Percentiles rank a stretch among this genome's conserved stretches.
phyloP scores from a whole-genome alignment of 2,113 vertebrate genomes.

The Oncorhynchus mykiss region DNA sequence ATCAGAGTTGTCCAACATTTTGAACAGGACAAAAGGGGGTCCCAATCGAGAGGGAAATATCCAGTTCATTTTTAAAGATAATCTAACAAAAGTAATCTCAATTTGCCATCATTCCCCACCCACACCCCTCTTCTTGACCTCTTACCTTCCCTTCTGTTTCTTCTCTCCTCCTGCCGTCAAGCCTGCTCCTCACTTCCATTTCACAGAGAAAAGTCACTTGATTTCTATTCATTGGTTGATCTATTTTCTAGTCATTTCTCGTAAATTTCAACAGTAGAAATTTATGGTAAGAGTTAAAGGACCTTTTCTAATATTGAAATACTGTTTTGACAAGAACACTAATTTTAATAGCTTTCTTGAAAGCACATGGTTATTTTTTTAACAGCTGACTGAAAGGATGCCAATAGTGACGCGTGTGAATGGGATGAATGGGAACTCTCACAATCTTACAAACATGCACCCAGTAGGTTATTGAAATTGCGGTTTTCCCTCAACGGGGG shows the following conservation, averaged over 20 bases:
- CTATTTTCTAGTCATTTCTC: background rate
- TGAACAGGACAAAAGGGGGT: background rate
- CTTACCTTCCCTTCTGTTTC: background rate
- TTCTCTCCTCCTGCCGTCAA: background rate
- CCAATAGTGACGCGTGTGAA: background rate
- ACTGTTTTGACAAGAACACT: conserved; percentile 62
- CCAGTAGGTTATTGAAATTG: too few relatives aligned
- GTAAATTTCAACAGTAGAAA: background rate
- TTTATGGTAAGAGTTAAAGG: conserved; percentile 5
- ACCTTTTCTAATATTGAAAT: conserved; percentile 59
- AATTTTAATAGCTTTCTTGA: conserved; percentile 11
- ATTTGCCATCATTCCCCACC: background rate
- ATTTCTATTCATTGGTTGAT: background rate
- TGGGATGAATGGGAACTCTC: too few relatives aligned
- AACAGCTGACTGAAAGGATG: conserved; percentile 6
- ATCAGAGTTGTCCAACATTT: background rate
- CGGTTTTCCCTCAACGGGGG: too few relatives aligned
- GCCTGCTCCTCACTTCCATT: background rate
- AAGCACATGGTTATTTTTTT: conserved; percentile 12
- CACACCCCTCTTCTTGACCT: background rate
- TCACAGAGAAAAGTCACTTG: conserved; percentile 5
- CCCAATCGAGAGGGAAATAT: background rate
- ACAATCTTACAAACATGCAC: too few relatives aligned
- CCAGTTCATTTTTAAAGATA: conserved; percentile 15
- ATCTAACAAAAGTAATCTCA: conserved; percentile 5